These are phyloP conservation scores for Zophobas morio DNA, from an alignment of 1,140 invertebrate genomes.

Conservation along the genomic window DNA sequence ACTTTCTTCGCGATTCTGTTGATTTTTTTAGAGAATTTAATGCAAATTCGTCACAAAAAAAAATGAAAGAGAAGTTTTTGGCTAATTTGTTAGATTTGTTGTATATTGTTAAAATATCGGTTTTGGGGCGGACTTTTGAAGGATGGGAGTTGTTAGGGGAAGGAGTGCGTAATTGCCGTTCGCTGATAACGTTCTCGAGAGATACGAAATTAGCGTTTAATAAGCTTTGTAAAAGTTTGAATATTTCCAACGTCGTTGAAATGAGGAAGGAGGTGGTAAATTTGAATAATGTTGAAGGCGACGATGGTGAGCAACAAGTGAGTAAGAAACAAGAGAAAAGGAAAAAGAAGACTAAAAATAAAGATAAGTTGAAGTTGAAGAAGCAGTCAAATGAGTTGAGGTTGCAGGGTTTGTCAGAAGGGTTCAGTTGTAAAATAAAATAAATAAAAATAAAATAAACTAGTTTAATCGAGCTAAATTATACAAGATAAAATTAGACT, in stretches of 20 bases:
- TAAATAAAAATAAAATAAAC: too few species aligned
- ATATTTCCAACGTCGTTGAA: conserved; percentile 63
- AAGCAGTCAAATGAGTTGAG: conserved; percentile 68
- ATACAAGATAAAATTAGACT: too few species aligned
- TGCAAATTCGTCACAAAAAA: conserved; percentile 54
- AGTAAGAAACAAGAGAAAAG: conserved; percentile 62
- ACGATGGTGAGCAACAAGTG: conserved; percentile 56
- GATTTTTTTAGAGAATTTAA: conserved; percentile 64
- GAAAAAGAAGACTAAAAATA: conserved; percentile 63
- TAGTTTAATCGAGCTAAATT: too few species aligned
- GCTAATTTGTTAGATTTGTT: conserved; percentile 67
- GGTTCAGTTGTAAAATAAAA: conserved; percentile 51
- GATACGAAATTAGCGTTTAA: conserved; percentile 69
- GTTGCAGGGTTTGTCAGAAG: conserved; percentile 66
- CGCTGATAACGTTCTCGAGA: conserved; percentile 64
- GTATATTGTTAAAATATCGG: conserved; percentile 65
- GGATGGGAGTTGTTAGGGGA: conserved; percentile 58
- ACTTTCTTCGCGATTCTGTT: conserved; percentile 64
- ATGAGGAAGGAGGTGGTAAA: conserved; percentile 58
- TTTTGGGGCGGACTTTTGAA: conserved; percentile 49
- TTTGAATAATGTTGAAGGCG: conserved; percentile 53
- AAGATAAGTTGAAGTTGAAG: conserved; percentile 68
- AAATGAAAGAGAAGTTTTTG: conserved; percentile 68
- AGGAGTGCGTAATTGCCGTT: conserved; percentile 64
- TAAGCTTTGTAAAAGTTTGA: conserved; percentile 67